These are phyloP conservation scores for Drosophila quasianomalipes DNA, from an alignment of 2,888 invertebrate genomes.

Conservation along the genomic window DNA sequence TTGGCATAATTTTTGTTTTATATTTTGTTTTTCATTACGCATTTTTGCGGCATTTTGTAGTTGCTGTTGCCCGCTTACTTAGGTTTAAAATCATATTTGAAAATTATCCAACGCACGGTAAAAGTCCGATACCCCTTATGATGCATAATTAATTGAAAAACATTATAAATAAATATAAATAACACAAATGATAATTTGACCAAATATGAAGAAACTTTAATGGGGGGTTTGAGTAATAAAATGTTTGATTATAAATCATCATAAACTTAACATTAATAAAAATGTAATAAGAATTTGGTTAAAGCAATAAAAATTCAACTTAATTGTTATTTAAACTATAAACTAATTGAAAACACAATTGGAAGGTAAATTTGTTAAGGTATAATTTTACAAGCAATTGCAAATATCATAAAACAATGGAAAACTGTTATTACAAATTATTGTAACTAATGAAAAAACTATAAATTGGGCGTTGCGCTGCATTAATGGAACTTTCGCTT, in stretches of 20 bases:
- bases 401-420: slow-evolving; percentile 38
- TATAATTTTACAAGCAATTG: slow-evolving; percentile 11
- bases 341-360: slow-evolving; percentile 27
- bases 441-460: slow-evolving; percentile 22
- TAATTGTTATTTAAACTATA: slow-evolving; percentile 35
- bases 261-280: slow-evolving; percentile 55
- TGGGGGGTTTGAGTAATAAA: slow-evolving; percentile 2
- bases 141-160: slow-evolving; percentile 13
- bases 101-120: slow-evolving; percentile 6
- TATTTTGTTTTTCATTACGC: slow-evolving; percentile 57
- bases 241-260: slow-evolving; percentile 23
- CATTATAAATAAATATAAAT: slow-evolving; percentile 4
- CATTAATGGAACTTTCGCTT: slow-evolving; percentile 86
- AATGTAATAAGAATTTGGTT: slow-evolving; percentile 24
- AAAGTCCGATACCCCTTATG: not conserved
- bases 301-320: slow-evolving; percentile 46
- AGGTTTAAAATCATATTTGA: not conserved
- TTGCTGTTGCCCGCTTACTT: slow-evolving; percentile 44
- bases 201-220: slow-evolving; percentile 32
- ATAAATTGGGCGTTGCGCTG: not conserved
- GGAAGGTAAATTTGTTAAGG: slow-evolving; percentile 13
- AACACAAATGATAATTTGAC: slow-evolving; percentile 15
- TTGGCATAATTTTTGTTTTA: slow-evolving; percentile 42
- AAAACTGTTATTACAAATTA: slow-evolving; percentile 39
- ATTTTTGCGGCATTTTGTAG: slow-evolving; percentile 56